Evolutionary conservation across 2,888 invertebrate genomes (phyloP).

Genomic region (Rhorus exstirpatorius): DNA sequence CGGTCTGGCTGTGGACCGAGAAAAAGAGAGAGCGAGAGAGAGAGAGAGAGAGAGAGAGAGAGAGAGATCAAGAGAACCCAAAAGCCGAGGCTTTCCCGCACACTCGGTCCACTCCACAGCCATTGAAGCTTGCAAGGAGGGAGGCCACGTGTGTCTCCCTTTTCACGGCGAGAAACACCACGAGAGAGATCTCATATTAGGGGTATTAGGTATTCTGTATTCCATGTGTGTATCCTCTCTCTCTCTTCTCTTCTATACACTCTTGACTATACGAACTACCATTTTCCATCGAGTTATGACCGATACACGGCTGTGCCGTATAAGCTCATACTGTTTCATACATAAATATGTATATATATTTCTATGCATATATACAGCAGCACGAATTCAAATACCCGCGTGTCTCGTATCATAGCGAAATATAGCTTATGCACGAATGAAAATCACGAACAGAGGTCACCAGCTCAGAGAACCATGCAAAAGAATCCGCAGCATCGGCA

Average conservation of each 20-base stretch:
- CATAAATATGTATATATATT: too few relatives aligned
- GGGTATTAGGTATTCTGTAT: slow-evolving; percentile 68
- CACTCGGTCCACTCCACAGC: slow-evolving; percentile 67
- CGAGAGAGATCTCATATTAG: slow-evolving; percentile 62
- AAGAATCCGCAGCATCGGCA: slow-evolving; percentile 5
- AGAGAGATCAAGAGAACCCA: too few relatives aligned
- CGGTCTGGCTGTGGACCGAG: slow-evolving; percentile 12
- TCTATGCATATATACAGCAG: slow-evolving; percentile 1
- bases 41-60: too few relatives aligned
- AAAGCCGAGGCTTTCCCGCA: slow-evolving; percentile 57
- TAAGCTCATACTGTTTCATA: slow-evolving; percentile 28
- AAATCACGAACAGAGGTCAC: not conserved
- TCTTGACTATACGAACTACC: slow-evolving; percentile 61
- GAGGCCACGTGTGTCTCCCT: slow-evolving; percentile 31
- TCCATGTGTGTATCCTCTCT: slow-evolving; percentile 57
- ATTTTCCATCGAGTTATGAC: slow-evolving; percentile 73
- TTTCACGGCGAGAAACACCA: slow-evolving; percentile 35
- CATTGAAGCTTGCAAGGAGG: slow-evolving; percentile 3
- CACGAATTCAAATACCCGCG: slow-evolving; percentile 21
- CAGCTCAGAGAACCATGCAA: slow-evolving; percentile 2
- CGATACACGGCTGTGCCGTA: slow-evolving; percentile 66
- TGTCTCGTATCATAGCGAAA: slow-evolving; percentile 30
- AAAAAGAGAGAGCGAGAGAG: too few relatives aligned
- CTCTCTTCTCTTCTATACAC: slow-evolving; percentile 7
- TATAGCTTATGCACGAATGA: slow-evolving; percentile 4